Base-by-base conservation (phyloP, 2,113 vertebrate genomes). In the Phalacrocorax brasilianus region DNA sequence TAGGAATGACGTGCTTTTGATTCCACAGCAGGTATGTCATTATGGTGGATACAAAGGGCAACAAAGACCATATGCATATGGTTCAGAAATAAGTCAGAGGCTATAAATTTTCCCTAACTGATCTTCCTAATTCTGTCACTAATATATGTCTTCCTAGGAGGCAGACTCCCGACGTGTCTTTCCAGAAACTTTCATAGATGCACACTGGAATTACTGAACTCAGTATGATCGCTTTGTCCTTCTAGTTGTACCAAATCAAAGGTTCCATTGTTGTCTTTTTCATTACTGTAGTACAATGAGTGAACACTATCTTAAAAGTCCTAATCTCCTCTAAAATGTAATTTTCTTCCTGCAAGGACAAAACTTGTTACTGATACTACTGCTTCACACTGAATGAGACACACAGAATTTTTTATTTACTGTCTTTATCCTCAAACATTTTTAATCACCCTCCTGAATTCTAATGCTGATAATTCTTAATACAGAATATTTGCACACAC, bases 271-370 rank as follows among this genome's bases (percentile, higher is more conserved):
- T 26, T 83, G 81, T 73, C 15, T 78, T 94, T 91, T 89, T 87
- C 45, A 45, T 82, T 68, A 67, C 40, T 65, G 67, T 66, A 81
- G n/a, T 53, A 83, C 11, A 95, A 58, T 33, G 14, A 56, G 8
- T 35, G 23, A 94, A 88, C 9, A 35, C 55, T 70, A 65, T 86
- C 93, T 94, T 38, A 35, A 82, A 85, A 30, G 30, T 50, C 40
- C 11, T 73, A 73, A 44, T 63, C 91, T 53, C 63, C 63, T 92
- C 79, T 80, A 86, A 91, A 68, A 67, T 70, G 14, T 8, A 88
- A 45, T 70, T 95, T 91, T 88, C 14, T 94, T 75, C 35, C 56
- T 83, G 42, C 70, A 96, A 91, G 77, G 91, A n/a, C 50, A 74
- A 92, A 80, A 72, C 12, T 68, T 78, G 21, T 67, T 77, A 77